Conservation (phyloP, 2,113 vertebrate genomes). For the Zosterops pallidus region DNA sequence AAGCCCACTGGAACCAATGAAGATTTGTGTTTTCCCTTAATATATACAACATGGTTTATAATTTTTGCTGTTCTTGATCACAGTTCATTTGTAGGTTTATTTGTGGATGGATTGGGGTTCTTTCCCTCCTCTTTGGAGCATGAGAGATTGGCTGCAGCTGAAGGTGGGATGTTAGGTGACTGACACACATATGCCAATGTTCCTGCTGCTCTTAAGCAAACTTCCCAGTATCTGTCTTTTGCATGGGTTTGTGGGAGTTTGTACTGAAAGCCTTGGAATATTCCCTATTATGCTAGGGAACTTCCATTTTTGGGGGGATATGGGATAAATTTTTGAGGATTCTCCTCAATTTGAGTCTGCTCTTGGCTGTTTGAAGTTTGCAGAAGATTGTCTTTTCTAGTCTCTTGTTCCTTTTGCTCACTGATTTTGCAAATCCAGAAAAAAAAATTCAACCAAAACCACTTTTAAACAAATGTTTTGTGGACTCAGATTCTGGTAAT, state of each 20-base stretch:
- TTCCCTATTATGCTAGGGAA: not conserved
- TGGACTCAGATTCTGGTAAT: not conserved
- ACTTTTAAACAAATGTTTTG: not conserved
- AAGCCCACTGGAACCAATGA: not conserved
- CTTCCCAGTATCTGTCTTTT: not conserved
- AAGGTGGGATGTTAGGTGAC: not conserved
- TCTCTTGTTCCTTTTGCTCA: not conserved
- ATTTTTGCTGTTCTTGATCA: not conserved
- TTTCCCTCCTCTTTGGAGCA: not conserved
- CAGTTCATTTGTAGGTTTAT: not conserved
- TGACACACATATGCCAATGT: not conserved
- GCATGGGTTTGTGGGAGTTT: not conserved
- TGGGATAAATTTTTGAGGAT: not conserved
- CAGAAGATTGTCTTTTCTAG: not conserved
- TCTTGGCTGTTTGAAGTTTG: not conserved
- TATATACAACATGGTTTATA: not conserved
- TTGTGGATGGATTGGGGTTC: not conserved
- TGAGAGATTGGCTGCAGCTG: not conserved
- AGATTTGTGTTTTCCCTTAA: not conserved
- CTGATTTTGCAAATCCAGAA: not conserved
- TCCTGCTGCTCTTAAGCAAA: not conserved
- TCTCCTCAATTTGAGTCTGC: accelerated
- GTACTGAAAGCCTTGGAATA: not conserved
- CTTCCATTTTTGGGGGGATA: not conserved
- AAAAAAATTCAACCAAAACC: not conserved